A percentile compares a stretch with the other conserved stretches of the same genome.
Evolutionary conservation across 2,888 invertebrate species (phyloP).

Genomic region (Euplexia lucipara): DNA sequence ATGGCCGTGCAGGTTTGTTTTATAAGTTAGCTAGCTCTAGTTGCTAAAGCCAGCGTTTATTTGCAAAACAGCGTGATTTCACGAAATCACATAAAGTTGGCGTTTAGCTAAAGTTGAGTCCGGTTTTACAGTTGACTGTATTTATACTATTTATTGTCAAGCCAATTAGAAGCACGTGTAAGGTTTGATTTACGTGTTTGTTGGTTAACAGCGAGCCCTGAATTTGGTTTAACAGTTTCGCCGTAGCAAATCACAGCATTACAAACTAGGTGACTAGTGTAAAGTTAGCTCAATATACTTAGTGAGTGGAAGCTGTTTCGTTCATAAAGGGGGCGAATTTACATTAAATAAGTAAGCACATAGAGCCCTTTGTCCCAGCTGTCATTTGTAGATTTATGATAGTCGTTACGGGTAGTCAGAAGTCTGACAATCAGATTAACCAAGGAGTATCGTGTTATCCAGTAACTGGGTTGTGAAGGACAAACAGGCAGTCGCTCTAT

Average conservation of each 20-base stretch:
- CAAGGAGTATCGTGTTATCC: too few species aligned
- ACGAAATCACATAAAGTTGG: conserved; percentile 8
- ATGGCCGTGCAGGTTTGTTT: neutral
- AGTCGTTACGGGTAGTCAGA: too few species aligned
- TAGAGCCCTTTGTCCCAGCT: too few species aligned
- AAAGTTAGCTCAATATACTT: too few species aligned
- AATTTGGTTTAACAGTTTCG: neutral
- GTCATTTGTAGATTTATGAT: too few species aligned
- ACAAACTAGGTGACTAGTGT: neutral
- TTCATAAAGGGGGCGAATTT: too few species aligned
- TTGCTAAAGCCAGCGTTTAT: neutral
- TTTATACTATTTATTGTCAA: neutral
- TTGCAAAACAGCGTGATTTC: neutral
- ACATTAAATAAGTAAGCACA: too few species aligned
- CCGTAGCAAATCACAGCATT: neutral
- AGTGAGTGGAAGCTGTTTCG: too few species aligned
- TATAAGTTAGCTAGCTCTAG: neutral
- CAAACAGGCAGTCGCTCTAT: too few species aligned
- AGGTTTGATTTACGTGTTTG: neutral
- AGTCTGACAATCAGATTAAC: too few species aligned
- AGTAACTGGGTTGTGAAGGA: too few species aligned
- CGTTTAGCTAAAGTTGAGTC: neutral
- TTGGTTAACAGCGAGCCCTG: neutral
- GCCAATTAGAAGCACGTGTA: neutral
- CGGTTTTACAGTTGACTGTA: neutral